Base-by-base conservation (phyloP, 2,113 vertebrate genomes). In the Alligator sinensis region DNA sequence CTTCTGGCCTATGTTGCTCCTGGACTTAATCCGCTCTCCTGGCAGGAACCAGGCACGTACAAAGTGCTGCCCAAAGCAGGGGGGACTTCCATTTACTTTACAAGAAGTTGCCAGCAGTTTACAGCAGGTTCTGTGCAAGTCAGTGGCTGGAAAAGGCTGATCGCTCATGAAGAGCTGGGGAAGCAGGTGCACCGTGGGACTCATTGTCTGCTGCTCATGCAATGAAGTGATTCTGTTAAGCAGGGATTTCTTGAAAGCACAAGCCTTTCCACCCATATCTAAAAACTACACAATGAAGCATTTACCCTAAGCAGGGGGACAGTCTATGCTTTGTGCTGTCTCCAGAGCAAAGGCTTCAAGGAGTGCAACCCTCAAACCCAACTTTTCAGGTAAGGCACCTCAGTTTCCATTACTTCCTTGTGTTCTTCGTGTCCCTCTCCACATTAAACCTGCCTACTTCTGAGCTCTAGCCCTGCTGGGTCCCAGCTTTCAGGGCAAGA, bases 1-100 rank as follows among this genome's bases (percentile, higher is more conserved):
- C 86, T 89, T 94, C 94, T 87, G 81, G 77, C 95, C 68, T 57
- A 55, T 30, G 77, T 9, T 84, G 64, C 16, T 89, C 64, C 84
- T 78, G 77, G 84, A 54, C 85, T 62, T 96, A 95, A 95, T 94
- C 96, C 89, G 79, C 72, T 87, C 66, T 93, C 92, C 93, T 93
- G 96, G 96, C 95, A 96, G 82, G 91, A 85, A 1, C 38, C 79
- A 88, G 91, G 92, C 90, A 80, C 2, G 16, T 62, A 86, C 47
- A 38, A 86, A 75, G 70, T 89, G 92, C 92, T 91, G 77, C 47
- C 77, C 38, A 82, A 70, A 87, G 87, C 4, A 92, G 87, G 38
- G 61, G 70, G 90, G 80, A 91, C 87, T 62, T 82, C 83, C 90
- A 95, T 47, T 59, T n/a, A n/a, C 62, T 92, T 87, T 84, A 89